These are phyloP conservation scores for Sebastes reedi DNA, from an alignment of 2,797 vertebrate genomes.

Conservation along the genomic window DNA sequence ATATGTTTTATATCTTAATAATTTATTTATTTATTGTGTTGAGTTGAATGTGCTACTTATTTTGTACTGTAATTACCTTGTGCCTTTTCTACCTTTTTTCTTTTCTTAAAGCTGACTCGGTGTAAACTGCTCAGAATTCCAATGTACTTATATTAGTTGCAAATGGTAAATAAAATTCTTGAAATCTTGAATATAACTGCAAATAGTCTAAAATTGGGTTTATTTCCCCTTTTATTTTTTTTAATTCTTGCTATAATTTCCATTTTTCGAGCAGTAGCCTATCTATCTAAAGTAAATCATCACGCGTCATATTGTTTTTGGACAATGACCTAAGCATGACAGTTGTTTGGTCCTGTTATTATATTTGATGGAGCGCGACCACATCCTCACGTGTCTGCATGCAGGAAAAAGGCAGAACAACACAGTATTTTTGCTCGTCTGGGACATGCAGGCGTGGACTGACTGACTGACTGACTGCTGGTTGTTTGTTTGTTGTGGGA, in stretches of 20 bases:
- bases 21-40: too few relatives aligned
- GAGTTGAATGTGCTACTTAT: too few relatives aligned
- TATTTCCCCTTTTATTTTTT: background rate
- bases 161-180: too few relatives aligned
- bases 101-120: background rate
- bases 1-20: too few relatives aligned
- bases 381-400: conserved; percentile 70
- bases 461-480: background rate
- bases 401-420: conserved; percentile 44
- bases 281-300: conserved; percentile 44
- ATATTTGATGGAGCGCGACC: conserved; percentile 64
- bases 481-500: conserved; percentile 48
- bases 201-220: background rate
- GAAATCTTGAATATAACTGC: too few relatives aligned
- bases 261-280: background rate
- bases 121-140: too few relatives aligned
- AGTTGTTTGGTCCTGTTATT: conserved; percentile 65
- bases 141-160: fast-evolving
- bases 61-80: too few relatives aligned
- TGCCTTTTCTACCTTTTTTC: background rate
- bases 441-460: conserved; percentile 36
- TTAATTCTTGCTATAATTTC: background rate
- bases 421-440: conserved; percentile 51
- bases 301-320: conserved; percentile 54
- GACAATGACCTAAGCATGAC: conserved; percentile 52